phyloP scores from a whole-genome alignment of 2,113 vertebrate species.

The Calypte anna region DNA sequence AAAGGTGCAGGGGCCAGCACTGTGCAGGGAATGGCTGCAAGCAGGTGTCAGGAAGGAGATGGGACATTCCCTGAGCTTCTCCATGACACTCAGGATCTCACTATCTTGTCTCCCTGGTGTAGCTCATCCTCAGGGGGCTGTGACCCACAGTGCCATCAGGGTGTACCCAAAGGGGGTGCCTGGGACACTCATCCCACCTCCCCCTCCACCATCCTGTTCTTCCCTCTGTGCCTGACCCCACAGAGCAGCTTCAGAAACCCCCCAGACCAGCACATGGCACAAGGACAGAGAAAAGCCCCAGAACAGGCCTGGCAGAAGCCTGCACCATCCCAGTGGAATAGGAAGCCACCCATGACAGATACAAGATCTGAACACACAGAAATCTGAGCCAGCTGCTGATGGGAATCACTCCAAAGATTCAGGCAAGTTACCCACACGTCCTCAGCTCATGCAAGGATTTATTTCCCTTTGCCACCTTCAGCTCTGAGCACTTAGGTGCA shows the following conservation, averaged over 20 bases:
- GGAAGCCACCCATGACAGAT: neutral
- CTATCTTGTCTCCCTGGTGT: neutral
- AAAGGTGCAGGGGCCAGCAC: neutral
- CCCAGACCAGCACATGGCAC: neutral
- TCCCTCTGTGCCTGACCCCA: neutral
- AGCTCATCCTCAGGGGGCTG: neutral
- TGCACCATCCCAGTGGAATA: neutral
- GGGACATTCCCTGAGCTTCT: neutral
- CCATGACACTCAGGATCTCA: neutral
- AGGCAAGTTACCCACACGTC: neutral
- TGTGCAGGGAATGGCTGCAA: neutral
- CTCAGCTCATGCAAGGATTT: neutral
- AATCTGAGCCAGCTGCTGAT: neutral
- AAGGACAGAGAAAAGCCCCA: neutral
- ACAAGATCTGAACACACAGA: neutral
- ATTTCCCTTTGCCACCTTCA: neutral
- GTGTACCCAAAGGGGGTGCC: neutral
- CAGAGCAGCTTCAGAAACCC: neutral
- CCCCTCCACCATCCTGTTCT: neutral
- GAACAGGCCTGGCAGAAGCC: neutral
- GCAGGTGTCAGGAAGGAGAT: neutral
- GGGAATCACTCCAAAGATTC: neutral
- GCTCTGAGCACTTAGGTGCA: neutral
- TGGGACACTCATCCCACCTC: fast-evolving
- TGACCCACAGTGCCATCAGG: too few species aligned